Percentiles rank a stretch among this genome's conserved stretches.
Evolutionary conservation across 2,113 vertebrate species (phyloP).

Genomic region (Galeopterus variegatus): DNA sequence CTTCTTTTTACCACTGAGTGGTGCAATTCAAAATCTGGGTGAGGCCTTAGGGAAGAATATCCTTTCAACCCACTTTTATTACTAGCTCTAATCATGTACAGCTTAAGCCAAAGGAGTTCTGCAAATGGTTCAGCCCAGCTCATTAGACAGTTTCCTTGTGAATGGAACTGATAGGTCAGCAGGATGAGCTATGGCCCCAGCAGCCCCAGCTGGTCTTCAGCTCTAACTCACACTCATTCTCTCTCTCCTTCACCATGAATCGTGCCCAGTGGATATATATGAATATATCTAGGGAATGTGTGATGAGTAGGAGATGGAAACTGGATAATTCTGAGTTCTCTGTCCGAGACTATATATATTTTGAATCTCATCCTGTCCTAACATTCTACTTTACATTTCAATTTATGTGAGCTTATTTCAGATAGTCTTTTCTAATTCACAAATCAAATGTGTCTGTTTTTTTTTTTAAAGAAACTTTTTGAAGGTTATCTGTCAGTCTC

Average conservation of each 20-base stretch:
- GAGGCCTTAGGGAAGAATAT: not conserved
- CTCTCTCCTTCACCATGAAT: not conserved
- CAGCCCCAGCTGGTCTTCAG: not conserved
- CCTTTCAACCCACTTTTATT: not conserved
- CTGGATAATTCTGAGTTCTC: not conserved
- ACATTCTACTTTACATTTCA: not conserved
- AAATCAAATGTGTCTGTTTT: not conserved
- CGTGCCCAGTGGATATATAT: not conserved
- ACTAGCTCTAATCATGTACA: not conserved
- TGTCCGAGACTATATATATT: not conserved
- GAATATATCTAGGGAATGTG: not conserved
- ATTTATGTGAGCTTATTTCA: conserved; percentile 15
- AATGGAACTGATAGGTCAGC: not conserved
- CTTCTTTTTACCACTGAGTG: not conserved
- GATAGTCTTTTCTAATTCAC: not conserved
- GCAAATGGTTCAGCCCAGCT: not conserved
- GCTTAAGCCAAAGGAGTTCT: not conserved
- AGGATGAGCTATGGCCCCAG: fast-evolving
- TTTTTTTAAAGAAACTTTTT: conserved; percentile 6
- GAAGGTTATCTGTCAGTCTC: conserved; percentile 33
- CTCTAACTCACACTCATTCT: not conserved
- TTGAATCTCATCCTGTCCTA: not conserved
- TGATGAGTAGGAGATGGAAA: not conserved
- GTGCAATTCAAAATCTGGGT: not conserved
- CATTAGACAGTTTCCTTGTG: not conserved